Percentiles rank a stretch among this genome's conserved stretches.
Evolutionary conservation across 2,888 invertebrate genomes (phyloP).

Genomic region (Pteria penguin): DNA sequence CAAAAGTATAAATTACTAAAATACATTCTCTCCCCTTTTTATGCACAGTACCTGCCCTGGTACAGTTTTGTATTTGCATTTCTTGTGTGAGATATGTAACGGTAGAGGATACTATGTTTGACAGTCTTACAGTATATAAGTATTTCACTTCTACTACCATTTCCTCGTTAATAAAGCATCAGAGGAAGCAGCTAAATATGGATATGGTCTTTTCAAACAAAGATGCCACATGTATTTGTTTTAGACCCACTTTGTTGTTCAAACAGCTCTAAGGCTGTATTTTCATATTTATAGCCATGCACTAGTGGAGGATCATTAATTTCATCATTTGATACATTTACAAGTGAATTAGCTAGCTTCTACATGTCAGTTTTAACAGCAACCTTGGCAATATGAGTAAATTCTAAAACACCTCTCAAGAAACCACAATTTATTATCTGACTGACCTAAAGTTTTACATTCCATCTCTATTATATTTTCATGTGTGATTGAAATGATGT

Average conservation of each 20-base stretch:
- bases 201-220: conserved; percentile 20
- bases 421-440: too few relatives aligned
- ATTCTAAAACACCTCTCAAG: too few relatives aligned
- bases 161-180: conserved; percentile 29
- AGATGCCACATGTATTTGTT: conserved; percentile 42
- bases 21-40: conserved; percentile 26
- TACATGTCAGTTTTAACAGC: too few relatives aligned
- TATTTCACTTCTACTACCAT: conserved; percentile 37
- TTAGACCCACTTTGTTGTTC: too few relatives aligned
- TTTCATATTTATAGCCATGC: conserved; percentile 45
- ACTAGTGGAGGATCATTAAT: too few relatives aligned
- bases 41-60: conserved; percentile 47
- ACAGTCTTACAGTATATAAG: conserved; percentile 19
- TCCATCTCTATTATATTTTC: too few relatives aligned
- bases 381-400: too few relatives aligned
- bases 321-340: too few relatives aligned
- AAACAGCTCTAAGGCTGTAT: conserved; percentile 33
- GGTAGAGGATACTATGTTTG: neutral
- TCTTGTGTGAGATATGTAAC: too few relatives aligned
- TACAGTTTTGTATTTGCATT: conserved; percentile 37
- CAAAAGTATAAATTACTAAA: conserved; percentile 43
- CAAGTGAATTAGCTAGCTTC: too few relatives aligned
- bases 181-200: conserved; percentile 38
- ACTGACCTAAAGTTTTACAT: too few relatives aligned
- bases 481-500: too few relatives aligned